Evolutionary conservation across 1,140 invertebrate genomes (phyloP).

Genomic region (Chrysopa pallens): DNA sequence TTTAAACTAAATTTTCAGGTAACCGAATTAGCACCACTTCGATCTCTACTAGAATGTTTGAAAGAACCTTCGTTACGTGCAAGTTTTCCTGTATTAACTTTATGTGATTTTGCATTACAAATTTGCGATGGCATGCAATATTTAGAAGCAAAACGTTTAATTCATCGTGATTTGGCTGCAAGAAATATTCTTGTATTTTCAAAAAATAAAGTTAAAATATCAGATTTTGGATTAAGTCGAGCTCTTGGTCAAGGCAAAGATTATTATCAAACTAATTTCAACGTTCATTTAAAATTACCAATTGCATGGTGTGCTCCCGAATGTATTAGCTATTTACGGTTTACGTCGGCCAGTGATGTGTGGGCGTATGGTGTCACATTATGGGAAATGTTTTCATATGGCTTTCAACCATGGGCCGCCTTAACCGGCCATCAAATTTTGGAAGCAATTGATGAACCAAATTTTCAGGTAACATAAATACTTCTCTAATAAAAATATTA

Average conservation of each 20-base stretch:
- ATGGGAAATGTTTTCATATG: constrained; percentile 99
- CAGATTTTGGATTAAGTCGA: constrained; percentile 90
- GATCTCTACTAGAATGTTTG: constrained; percentile 88
- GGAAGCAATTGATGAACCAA: constrained; percentile 88
- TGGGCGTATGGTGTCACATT: constrained; percentile 97
- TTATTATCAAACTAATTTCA: constrained; percentile 98
- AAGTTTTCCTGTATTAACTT: constrained; percentile 74
- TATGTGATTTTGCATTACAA: constrained; percentile 85
- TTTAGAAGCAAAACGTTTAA: constrained; percentile 80
- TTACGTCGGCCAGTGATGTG: constrained; percentile 90
- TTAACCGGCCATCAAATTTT: constrained; percentile 90
- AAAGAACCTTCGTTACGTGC: constrained; percentile 75
- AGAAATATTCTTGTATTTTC: constrained; percentile 92
- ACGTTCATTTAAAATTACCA: constrained; percentile 91
- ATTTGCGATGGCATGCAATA: constrained; percentile 95
- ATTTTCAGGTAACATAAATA: constrained; percentile 37
- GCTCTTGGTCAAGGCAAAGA: constrained; percentile 95
- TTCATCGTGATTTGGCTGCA: constrained; percentile 87
- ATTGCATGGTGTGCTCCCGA: constrained; percentile 99
- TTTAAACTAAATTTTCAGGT: constrained; percentile 39
- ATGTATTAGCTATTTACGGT: constrained; percentile 88
- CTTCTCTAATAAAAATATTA: neutral
- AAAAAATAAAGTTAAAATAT: constrained; percentile 94
- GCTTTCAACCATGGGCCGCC: constrained; percentile 93
- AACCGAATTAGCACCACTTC: constrained; percentile 85